Percentiles rank a stretch among this genome's conserved stretches.
Evolutionary conservation across 2,888 invertebrate species (phyloP).

Genomic region (Oligia fasciuncula): DNA sequence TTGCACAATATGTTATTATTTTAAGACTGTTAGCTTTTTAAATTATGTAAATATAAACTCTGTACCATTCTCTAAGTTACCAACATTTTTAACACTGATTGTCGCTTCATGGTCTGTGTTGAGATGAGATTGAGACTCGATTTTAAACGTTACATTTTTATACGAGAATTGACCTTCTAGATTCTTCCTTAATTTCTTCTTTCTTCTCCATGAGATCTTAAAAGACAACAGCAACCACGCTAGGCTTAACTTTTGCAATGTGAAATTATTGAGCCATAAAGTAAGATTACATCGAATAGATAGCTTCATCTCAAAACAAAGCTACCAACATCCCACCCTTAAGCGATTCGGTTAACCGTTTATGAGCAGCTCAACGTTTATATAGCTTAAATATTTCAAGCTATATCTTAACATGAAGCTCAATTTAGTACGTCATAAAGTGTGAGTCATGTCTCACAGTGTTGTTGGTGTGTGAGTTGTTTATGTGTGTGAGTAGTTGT

Average conservation of each 20-base stretch:
- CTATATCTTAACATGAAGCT: slow-evolving; percentile 31
- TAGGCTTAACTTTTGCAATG: neutral
- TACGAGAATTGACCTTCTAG: neutral
- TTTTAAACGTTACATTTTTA: too few species aligned
- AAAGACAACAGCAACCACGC: neutral
- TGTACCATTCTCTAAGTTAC: too few species aligned
- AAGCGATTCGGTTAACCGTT: slow-evolving; percentile 66
- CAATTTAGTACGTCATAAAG: slow-evolving; percentile 55
- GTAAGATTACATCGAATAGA: neutral
- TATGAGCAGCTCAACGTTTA: slow-evolving; percentile 58
- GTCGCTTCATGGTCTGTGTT: neutral
- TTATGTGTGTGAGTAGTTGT: neutral
- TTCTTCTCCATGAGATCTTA: neutral
- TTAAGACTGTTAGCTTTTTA: too few species aligned
- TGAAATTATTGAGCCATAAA: neutral
- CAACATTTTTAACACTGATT: neutral
- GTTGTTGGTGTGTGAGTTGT: slow-evolving; percentile 14
- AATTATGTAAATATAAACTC: too few species aligned
- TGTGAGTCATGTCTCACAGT: slow-evolving; percentile 16
- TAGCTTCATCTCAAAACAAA: neutral
- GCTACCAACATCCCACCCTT: slow-evolving; percentile 38
- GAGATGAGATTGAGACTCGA: neutral
- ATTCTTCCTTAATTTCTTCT: neutral
- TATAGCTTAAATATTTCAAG: slow-evolving; percentile 58
- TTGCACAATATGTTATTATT: too few species aligned